phyloP scores from a whole-genome alignment of 2,888 invertebrate species.

The Dryococelus australis region DNA sequence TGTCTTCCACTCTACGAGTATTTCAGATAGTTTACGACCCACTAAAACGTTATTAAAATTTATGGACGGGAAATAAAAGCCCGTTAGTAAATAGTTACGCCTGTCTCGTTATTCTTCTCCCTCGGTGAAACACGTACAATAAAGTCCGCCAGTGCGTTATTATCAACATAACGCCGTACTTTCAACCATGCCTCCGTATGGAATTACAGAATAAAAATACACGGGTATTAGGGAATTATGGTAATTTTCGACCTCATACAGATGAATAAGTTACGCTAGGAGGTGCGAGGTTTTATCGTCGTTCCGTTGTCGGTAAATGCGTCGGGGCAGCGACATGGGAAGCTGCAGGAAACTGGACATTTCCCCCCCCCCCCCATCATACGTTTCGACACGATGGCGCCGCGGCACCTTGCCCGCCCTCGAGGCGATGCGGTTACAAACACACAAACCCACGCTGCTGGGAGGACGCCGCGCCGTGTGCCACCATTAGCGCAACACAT shows the following conservation, averaged over 20 bases:
- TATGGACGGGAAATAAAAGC: neutral
- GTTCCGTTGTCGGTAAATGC: neutral
- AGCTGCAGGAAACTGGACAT: too few species aligned
- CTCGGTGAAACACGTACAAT: neutral
- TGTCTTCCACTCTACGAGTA: neutral
- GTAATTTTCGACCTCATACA: neutral
- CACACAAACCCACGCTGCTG: neutral
- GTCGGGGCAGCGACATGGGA: too few species aligned
- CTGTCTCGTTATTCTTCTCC: neutral
- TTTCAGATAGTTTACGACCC: neutral
- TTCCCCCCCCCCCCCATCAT: too few species aligned
- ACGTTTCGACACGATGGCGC: neutral
- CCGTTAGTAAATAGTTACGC: neutral
- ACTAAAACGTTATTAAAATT: neutral
- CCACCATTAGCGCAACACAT: neutral
- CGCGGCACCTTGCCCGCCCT: neutral
- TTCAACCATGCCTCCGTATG: neutral
- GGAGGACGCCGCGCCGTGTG: neutral
- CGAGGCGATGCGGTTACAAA: neutral
- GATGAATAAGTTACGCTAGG: neutral
- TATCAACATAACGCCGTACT: neutral
- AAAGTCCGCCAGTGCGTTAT: neutral
- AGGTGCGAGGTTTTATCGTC: neutral
- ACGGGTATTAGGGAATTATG: neutral
- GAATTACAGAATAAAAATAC: neutral